A percentile compares a stretch with the other conserved stretches of the same genome.
These are phyloP conservation scores for Sylvicapra grimmia DNA, from an alignment of 2,113 vertebrate species.

Conservation along the genomic window DNA sequence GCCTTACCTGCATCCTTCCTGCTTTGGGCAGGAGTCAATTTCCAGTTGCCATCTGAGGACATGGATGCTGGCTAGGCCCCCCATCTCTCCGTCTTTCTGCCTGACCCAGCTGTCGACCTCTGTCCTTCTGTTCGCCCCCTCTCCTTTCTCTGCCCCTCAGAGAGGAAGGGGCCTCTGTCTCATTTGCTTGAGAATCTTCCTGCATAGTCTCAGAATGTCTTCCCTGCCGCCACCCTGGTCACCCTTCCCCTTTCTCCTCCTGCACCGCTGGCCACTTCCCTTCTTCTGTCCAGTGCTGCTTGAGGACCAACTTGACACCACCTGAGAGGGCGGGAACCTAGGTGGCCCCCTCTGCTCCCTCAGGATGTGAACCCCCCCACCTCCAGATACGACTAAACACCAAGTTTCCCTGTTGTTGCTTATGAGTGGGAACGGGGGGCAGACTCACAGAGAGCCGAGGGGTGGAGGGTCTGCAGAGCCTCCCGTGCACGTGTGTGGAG, in stretches of 20 bases:
- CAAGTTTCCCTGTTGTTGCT: conserved; percentile 76
- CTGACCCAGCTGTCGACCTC: not conserved
- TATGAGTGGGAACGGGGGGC: conserved; percentile 82
- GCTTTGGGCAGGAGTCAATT: not conserved
- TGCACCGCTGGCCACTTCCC: not conserved
- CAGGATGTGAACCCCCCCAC: conserved; percentile 44
- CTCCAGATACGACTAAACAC: conserved; percentile 81
- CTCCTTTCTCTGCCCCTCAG: not conserved
- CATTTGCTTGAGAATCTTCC: not conserved
- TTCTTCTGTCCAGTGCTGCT: not conserved
- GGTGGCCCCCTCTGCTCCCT: conserved; percentile 59
- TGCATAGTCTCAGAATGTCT: not conserved
- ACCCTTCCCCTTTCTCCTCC: not conserved
- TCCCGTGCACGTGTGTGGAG: rapidly evolving
- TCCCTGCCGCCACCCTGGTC: not conserved
- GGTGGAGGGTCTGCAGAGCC: not conserved
- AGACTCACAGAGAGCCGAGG: not conserved
- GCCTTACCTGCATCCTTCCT: not conserved
- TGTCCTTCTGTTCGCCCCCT: not conserved
- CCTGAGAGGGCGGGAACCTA: conserved; percentile 66
- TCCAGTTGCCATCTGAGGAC: not conserved
- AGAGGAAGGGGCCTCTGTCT: not conserved
- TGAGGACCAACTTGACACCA: not conserved
- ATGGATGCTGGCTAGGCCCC: not conserved
- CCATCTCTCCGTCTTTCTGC: not conserved